Conservation (phyloP, 1,140 invertebrate species). For the Halesus radiatus region DNA sequence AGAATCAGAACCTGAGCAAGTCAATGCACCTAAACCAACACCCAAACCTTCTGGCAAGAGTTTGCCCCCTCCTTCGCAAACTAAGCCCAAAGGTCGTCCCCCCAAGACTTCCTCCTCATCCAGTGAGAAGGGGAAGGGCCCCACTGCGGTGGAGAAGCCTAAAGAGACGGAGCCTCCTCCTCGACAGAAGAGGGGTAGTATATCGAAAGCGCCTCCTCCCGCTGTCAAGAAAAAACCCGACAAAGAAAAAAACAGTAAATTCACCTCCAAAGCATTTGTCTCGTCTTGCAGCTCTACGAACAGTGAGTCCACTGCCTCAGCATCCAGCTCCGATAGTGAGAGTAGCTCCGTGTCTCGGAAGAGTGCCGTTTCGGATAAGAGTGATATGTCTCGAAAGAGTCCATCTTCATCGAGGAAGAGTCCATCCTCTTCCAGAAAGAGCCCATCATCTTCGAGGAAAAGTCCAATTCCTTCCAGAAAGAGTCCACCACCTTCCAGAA, state of each 20-base stretch:
- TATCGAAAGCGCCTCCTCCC: slow-evolving; percentile 50
- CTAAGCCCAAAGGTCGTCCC: slow-evolving; percentile 60
- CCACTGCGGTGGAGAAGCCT: slow-evolving; percentile 57
- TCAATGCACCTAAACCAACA: slow-evolving; percentile 59
- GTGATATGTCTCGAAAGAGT: slow-evolving; percentile 38
- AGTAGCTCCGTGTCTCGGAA: slow-evolving; percentile 57
- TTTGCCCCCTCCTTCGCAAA: slow-evolving; percentile 57
- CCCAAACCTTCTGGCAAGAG: slow-evolving; percentile 62
- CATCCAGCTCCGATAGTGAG: slow-evolving; percentile 63
- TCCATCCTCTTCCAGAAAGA: slow-evolving; percentile 25
- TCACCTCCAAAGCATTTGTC: slow-evolving; percentile 62
- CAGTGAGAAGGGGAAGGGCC: slow-evolving; percentile 56
- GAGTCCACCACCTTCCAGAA: slow-evolving; percentile 4
- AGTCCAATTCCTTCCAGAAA: slow-evolving; percentile 16
- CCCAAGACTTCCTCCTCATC: slow-evolving; percentile 65
- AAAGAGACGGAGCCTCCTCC: slow-evolving; percentile 58
- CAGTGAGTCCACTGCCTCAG: slow-evolving; percentile 59
- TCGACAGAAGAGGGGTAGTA: slow-evolving; percentile 47
- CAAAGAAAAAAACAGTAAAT: slow-evolving; percentile 58
- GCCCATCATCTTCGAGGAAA: slow-evolving; percentile 11
- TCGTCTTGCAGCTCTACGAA: slow-evolving; percentile 66
- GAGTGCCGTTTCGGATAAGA: slow-evolving; percentile 35
- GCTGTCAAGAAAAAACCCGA: slow-evolving; percentile 58
- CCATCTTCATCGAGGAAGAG: slow-evolving; percentile 30
- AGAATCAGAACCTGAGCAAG: slow-evolving; percentile 74